These are phyloP conservation scores for Morpho deidamia DNA, from an alignment of 2,888 invertebrate species.

Conservation along the genomic window DNA sequence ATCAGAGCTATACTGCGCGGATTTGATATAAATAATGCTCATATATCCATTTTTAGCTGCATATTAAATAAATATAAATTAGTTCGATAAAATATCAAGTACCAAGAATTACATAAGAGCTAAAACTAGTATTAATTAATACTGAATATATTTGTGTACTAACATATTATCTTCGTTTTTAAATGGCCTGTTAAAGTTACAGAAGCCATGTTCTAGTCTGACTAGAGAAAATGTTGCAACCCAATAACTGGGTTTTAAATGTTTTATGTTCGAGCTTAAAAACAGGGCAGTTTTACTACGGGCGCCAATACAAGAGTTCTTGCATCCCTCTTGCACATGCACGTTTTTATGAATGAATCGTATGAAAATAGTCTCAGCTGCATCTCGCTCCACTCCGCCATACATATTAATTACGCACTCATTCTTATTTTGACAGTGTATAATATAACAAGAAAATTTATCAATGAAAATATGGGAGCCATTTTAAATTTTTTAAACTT, in stretches of 20 bases:
- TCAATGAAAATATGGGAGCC: too few species aligned
- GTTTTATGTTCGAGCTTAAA: too few species aligned
- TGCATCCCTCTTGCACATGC: too few species aligned
- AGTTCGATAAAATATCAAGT: constrained; percentile 1
- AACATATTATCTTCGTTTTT: constrained; percentile 57
- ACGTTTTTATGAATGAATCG: too few species aligned
- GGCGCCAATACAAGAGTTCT: too few species aligned
- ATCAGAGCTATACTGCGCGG: constrained; percentile 76
- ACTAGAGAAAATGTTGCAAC: constrained; percentile 7
- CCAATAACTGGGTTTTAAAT: not conserved
- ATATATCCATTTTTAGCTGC: constrained; percentile 57
- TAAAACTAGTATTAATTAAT: constrained; percentile 15
- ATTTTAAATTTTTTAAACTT: too few species aligned
- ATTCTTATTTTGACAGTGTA: too few species aligned
- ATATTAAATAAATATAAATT: constrained; percentile 1
- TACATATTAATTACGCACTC: too few species aligned
- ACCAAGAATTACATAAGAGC: constrained; percentile 58
- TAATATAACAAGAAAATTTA: too few species aligned
- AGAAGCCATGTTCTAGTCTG: constrained; percentile 62
- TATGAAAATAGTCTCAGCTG: too few species aligned
- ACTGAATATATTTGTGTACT: constrained; percentile 31
- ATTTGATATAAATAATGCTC: constrained; percentile 65
- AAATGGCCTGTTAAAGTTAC: constrained; percentile 57
- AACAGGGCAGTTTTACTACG: too few species aligned
- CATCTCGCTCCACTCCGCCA: too few species aligned